Evolutionary conservation across 2,797 vertebrate species (phyloP).

Genomic region (Girardinus metallicus): DNA sequence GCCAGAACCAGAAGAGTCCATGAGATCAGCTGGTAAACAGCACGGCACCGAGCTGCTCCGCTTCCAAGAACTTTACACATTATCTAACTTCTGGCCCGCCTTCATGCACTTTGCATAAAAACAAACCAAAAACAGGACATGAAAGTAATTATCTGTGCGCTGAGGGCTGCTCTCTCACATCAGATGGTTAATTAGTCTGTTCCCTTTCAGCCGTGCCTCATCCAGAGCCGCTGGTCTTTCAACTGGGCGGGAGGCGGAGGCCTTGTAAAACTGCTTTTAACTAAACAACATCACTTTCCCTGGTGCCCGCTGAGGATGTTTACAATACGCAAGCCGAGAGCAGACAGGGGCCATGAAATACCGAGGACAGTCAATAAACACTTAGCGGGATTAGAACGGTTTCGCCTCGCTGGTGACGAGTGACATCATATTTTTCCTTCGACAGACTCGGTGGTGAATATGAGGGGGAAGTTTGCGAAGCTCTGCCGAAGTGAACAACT

Average conservation of each 20-base stretch:
- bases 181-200: conserved; percentile 68
- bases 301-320: conserved; percentile 55
- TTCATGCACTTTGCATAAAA: conserved; percentile 22
- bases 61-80: conserved; percentile 54
- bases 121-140: conserved; percentile 48
- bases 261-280: conserved; percentile 72
- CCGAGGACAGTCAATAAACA: conserved; percentile 52
- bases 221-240: conserved; percentile 61
- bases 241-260: conserved; percentile 50
- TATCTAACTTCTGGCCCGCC: conserved; percentile 48
- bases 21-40: conserved; percentile 35
- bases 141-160: conserved; percentile 68
- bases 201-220: conserved; percentile 53
- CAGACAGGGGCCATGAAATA: conserved; percentile 39
- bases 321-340: conserved; percentile 39
- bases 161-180: conserved; percentile 45
- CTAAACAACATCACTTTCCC: conserved; percentile 73
- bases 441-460: neutral
- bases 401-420: conserved; percentile 13
- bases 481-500: neutral
- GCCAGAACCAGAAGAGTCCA: conserved; percentile 27
- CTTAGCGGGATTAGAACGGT: conserved; percentile 49
- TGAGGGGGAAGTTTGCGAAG: neutral
- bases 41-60: conserved; percentile 29
- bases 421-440: conserved; percentile 9